phyloP scores from a whole-genome alignment of 2,113 vertebrate genomes.

The Aphyosemion australe region DNA sequence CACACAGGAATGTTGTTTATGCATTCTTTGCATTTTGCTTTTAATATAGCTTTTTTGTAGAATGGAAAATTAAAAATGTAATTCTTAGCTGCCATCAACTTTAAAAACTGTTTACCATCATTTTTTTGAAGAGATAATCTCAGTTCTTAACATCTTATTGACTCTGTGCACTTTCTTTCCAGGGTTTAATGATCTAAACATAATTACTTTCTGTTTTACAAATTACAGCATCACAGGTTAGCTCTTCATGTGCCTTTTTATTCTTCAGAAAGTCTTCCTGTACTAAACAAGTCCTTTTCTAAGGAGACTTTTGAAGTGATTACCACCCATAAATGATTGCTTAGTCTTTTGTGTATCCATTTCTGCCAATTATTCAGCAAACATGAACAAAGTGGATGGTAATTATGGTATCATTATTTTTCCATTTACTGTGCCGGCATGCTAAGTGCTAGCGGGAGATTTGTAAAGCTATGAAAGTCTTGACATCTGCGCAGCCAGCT shows the following conservation, averaged over 20 bases:
- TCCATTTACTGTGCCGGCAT: not conserved
- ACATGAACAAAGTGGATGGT: slow-evolving; percentile 9
- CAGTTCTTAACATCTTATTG: not conserved
- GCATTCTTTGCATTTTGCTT: no score
- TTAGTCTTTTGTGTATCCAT: not conserved
- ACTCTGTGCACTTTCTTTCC: not conserved
- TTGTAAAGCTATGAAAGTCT: slow-evolving; percentile 10
- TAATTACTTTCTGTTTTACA: not conserved
- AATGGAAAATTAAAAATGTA: no score
- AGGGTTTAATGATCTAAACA: not conserved
- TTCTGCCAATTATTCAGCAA: not conserved
- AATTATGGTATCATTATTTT: slow-evolving; percentile 15
- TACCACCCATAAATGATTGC: not conserved
- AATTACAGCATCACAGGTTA: not conserved
- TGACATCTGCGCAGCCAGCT: slow-evolving; percentile 4
- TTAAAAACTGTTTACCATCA: no score
- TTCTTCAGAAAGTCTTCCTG: not conserved
- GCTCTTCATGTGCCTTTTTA: not conserved
- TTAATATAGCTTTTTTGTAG: no score
- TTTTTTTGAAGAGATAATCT: no score
- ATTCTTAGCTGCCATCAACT: no score
- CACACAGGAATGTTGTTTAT: no score
- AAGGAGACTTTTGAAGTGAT: not conserved
- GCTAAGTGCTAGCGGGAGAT: slow-evolving; percentile 16
- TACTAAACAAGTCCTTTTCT: not conserved